These are phyloP conservation scores for Meloe dianella DNA, from an alignment of 2,888 invertebrate species.

Conservation along the genomic window DNA sequence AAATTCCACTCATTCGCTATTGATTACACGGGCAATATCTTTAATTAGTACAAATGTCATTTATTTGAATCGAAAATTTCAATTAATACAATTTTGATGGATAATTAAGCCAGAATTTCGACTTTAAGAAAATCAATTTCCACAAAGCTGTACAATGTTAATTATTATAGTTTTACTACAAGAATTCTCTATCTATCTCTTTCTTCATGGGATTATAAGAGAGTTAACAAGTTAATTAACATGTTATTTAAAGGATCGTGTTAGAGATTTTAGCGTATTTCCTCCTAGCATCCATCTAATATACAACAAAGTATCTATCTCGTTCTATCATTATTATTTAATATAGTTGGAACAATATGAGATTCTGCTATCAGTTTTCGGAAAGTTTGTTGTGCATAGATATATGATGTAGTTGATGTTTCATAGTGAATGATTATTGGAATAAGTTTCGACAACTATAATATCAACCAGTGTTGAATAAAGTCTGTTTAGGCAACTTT, in stretches of 20 bases:
- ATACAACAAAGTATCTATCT: not conserved
- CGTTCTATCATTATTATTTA: not conserved
- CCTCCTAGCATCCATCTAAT: not conserved
- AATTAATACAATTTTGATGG: too few relatives aligned
- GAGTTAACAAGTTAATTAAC: constrained; percentile 36
- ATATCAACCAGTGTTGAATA: not conserved
- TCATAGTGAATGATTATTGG: not conserved
- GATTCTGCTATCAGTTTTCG: not conserved
- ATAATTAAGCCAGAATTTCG: too few relatives aligned
- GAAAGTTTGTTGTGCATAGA: not conserved
- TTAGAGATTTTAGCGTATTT: not conserved
- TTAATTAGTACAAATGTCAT: too few relatives aligned
- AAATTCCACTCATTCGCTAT: too few relatives aligned
- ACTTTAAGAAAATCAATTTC: too few relatives aligned
- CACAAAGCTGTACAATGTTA: too few relatives aligned
- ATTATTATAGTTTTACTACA: not conserved
- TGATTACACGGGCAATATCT: too few relatives aligned
- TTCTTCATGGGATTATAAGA: constrained; percentile 24
- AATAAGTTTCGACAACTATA: not conserved
- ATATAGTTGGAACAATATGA: not conserved
- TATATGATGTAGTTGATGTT: not conserved
- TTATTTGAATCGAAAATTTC: too few relatives aligned
- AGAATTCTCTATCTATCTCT: not conserved
- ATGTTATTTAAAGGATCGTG: constrained; percentile 27
- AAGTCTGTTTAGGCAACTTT: not conserved